Conservation (phyloP, 2,797 vertebrate species). For the Adrianichthys oophorus region DNA sequence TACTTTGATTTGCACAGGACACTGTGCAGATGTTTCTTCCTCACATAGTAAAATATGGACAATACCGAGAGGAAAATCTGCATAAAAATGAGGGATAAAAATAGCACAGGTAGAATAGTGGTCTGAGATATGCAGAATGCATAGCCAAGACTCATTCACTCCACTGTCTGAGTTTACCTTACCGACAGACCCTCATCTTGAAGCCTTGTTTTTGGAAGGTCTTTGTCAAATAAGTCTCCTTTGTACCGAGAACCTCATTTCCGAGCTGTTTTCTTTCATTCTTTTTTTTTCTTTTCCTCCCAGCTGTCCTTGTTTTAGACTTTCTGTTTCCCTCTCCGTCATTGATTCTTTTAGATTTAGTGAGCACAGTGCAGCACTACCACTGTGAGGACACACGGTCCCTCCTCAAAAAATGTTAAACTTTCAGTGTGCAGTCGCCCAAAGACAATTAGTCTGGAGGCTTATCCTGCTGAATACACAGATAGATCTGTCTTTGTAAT, state of each 20-base stretch:
- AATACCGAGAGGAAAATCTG: constrained; percentile 62
- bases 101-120: constrained; percentile 47
- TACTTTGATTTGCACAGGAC: constrained; percentile 35
- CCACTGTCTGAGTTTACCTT: constrained; percentile 46
- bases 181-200: constrained; percentile 32
- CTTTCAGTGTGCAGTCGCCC: constrained; percentile 53
- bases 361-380: constrained; percentile 45
- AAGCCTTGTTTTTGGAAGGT: constrained; percentile 43
- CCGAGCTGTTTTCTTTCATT: constrained; percentile 21
- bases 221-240: constrained; percentile 31
- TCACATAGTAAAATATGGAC: constrained; percentile 53
- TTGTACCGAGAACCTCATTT: constrained; percentile 33
- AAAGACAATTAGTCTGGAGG: constrained; percentile 59
- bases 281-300: constrained; percentile 14
- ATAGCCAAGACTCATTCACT: constrained; percentile 41
- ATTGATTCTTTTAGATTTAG: constrained; percentile 64
- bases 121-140: constrained; percentile 47
- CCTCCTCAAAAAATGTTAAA: constrained; percentile 55
- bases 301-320: constrained; percentile 21
- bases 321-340: constrained; percentile 27
- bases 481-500: constrained; percentile 62
- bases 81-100: constrained; percentile 64
- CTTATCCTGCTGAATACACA: constrained; percentile 41
- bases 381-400: constrained; percentile 60
- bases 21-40: constrained; percentile 28